A percentile compares a stretch with the other conserved stretches of the same genome.
Conservation (phyloP, 2,888 invertebrate species). For the Coelinius sp. region DNA sequence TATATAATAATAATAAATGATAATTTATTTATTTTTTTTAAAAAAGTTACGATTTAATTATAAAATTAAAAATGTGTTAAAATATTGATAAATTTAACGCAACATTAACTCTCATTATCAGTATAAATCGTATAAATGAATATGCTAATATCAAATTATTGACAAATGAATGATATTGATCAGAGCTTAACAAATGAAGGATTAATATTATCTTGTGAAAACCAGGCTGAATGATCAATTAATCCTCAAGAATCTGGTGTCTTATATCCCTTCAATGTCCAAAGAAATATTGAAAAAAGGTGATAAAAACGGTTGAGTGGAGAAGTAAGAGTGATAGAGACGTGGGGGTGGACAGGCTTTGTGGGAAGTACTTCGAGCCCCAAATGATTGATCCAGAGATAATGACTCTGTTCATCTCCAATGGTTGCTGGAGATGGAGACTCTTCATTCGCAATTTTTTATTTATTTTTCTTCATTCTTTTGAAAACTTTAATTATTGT, state of each 20-base stretch:
- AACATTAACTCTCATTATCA: constrained; percentile 6
- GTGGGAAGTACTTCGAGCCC: constrained; percentile 26
- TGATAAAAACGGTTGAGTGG: neutral
- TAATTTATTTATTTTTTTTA: neutral
- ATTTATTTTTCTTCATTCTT: too few species aligned
- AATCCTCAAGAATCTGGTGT: neutral
- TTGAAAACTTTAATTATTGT: too few species aligned
- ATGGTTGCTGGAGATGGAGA: neutral
- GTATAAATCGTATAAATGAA: neutral
- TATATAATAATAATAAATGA: too few species aligned
- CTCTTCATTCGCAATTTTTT: too few species aligned
- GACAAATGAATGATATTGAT: neutral
- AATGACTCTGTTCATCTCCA: neutral
- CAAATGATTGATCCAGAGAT: neutral
- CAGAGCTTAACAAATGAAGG: neutral
- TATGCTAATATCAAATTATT: constrained; percentile 7
- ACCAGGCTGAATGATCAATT: neutral
- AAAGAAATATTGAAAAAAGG: neutral
- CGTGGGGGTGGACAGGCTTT: constrained; percentile 29
- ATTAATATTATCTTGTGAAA: neutral
- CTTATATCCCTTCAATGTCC: neutral
- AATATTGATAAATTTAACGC: constrained; percentile 4
- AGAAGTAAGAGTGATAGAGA: neutral
- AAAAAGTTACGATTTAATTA: neutral
- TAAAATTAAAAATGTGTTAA: neutral